Conservation (phyloP, 2,113 vertebrate genomes). For the Pseudorhombus dupliciocellatus region DNA sequence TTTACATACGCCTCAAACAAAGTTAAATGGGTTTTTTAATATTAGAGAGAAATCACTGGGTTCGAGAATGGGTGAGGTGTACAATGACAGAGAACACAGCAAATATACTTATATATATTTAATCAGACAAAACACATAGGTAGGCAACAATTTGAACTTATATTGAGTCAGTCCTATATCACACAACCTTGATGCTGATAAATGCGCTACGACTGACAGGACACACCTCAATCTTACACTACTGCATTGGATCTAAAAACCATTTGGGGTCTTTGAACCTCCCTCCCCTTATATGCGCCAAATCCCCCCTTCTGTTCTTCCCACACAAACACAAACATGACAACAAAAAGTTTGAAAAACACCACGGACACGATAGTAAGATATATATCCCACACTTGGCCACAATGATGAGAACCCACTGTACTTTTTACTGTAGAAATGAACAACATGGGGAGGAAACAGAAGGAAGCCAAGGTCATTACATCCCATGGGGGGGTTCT, state of each 20-base stretch:
- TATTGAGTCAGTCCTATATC: background rate
- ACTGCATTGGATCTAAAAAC: background rate
- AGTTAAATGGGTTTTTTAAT: background rate
- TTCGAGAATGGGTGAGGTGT: background rate
- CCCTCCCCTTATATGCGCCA: background rate
- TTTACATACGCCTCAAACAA: background rate
- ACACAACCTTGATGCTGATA: background rate
- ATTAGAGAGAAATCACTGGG: background rate
- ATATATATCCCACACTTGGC: background rate
- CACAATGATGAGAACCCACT: no score
- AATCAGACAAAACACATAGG: background rate
- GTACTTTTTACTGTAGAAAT: background rate
- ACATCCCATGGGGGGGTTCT: background rate
- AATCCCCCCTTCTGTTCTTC: background rate
- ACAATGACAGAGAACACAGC: background rate
- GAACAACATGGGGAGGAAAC: background rate
- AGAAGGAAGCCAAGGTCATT: slow-evolving; percentile 8
- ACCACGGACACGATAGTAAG: slow-evolving; percentile 15
- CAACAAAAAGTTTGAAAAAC: slow-evolving; percentile 26
- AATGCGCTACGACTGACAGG: background rate
- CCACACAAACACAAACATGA: background rate
- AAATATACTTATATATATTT: no score
- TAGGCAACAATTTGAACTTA: background rate
- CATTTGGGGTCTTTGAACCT: background rate
- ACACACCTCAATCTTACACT: background rate